Evolutionary conservation across 2,888 invertebrate genomes (phyloP).

Genomic region (Dione vanillae): DNA sequence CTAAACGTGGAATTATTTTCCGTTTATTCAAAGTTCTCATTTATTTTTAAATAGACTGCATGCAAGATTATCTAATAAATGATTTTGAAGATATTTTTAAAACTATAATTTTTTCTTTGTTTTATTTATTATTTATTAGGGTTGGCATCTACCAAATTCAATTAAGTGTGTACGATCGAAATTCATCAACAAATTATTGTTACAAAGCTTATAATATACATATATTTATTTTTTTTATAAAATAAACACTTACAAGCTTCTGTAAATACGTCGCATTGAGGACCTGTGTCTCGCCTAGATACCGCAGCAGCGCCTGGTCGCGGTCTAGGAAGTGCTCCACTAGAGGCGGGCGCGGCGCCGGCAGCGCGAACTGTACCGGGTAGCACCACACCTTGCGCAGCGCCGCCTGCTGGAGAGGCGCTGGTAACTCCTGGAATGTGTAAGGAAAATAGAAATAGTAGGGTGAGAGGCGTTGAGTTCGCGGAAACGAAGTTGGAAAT

Average conservation of each 20-base stretch:
- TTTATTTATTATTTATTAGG: too few species aligned
- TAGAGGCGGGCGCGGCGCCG: constrained; percentile 92
- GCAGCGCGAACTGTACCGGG: constrained; percentile 94
- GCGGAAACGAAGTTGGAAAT: too few species aligned
- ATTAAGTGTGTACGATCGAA: too few species aligned
- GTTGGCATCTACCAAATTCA: too few species aligned
- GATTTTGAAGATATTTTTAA: too few species aligned
- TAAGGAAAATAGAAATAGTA: background rate
- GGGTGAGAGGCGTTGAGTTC: too few species aligned
- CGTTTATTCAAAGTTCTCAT: too few species aligned
- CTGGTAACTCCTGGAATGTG: constrained; percentile 82
- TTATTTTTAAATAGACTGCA: too few species aligned
- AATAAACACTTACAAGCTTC: constrained; percentile 88
- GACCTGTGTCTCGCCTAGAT: constrained; percentile 93
- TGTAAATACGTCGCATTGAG: constrained; percentile 95
- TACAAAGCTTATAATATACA: background rate
- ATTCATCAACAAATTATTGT: too few species aligned
- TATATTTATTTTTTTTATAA: background rate
- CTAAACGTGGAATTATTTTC: too few species aligned
- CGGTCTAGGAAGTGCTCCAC: constrained; percentile 94
- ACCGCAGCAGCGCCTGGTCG: constrained; percentile 93
- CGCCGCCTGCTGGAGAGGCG: constrained; percentile 87
- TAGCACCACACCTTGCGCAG: constrained; percentile 97
- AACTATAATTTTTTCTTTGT: too few species aligned
- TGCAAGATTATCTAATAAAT: too few species aligned